phyloP scores from a whole-genome alignment of 1,140 invertebrate species.

The Apis mellifera region Amel_HAv3.1 CM009934.2:9634001-9634500 shows the following conservation, averaged over 20 bases:
- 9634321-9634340: not conserved
- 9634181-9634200: conserved; percentile 51
- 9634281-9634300: not conserved
- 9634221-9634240: conserved; percentile 56
- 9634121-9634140: conserved; percentile 57
- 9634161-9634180: conserved; percentile 54
- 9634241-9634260: conserved; percentile 57
- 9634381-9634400: not conserved
- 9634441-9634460: too few species aligned
- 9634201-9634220: conserved; percentile 62
- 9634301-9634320: not conserved
- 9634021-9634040: not conserved
- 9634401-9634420: not conserved
- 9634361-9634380: not conserved
- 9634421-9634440: not conserved
- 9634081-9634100: not conserved
- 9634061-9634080: not conserved
- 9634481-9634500: too few species aligned
- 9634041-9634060: not conserved
- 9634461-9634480: not conserved
- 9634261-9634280: conserved; percentile 39
- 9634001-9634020: conserved; percentile 5
- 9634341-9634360: not conserved
- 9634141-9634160: conserved; percentile 43
- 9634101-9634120: conserved; percentile 16